Percentiles rank a stretch among this genome's conserved stretches.
Evolutionary conservation across 2,888 invertebrate genomes (phyloP).

Genomic region (Horisme vitalbata): DNA sequence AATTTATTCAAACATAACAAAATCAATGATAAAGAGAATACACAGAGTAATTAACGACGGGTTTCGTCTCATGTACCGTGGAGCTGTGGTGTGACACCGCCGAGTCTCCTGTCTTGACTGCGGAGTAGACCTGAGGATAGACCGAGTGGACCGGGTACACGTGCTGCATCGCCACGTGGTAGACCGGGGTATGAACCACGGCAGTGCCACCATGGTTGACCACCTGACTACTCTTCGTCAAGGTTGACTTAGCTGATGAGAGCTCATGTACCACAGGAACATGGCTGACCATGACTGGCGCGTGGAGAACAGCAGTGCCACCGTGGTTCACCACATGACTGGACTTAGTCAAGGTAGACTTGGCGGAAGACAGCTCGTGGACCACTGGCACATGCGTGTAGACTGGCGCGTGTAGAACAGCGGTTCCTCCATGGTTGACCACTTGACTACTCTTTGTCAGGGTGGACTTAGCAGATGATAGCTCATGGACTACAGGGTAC

Average conservation of each 20-base stretch:
- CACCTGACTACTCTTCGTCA: constrained; percentile 52
- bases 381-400: constrained; percentile 16
- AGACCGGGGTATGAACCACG: constrained; percentile 35
- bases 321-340: constrained; percentile 20
- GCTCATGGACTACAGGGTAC: constrained; percentile 39
- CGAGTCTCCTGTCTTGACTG: constrained; percentile 59
- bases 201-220: constrained; percentile 53
- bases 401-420: constrained; percentile 40
- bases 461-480: constrained; percentile 34
- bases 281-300: constrained; percentile 15
- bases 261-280: constrained; percentile 6
- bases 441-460: constrained; percentile 53
- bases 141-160: constrained; percentile 34
- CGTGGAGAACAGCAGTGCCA: constrained; percentile 8
- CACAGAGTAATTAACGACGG: constrained; percentile 48
- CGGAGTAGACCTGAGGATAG: constrained; percentile 43
- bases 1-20: constrained; percentile 34
- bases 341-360: constrained; percentile 21
- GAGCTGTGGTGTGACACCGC: constrained; percentile 77
- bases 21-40: constrained; percentile 53
- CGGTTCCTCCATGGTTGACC: constrained; percentile 53
- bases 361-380: constrained; percentile 16
- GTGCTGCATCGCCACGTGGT: constrained; percentile 24
- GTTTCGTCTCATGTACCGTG: constrained; percentile 66
- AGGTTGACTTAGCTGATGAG: constrained; percentile 28